phyloP scores from a whole-genome alignment of 2,888 invertebrate genomes.

The Ptycholaimellus sp. region DNA sequence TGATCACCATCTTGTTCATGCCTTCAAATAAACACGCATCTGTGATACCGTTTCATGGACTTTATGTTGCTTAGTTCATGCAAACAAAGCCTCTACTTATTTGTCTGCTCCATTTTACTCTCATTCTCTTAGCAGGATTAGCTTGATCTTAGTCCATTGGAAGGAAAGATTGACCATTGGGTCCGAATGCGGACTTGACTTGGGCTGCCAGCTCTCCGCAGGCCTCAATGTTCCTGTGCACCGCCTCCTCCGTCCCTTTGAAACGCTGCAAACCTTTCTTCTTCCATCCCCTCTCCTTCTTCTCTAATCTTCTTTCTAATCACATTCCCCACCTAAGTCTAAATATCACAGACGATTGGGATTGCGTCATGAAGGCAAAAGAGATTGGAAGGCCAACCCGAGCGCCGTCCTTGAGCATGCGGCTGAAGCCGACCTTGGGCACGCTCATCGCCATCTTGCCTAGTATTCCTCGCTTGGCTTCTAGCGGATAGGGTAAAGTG shows the following conservation, averaged over 20 bases:
- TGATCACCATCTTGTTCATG: conserved; percentile 92
- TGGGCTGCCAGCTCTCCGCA: conserved; percentile 84
- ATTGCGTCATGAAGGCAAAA: background rate
- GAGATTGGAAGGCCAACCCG: conserved; percentile 9
- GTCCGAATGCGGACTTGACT: conserved; percentile 80
- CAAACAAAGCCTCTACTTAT: conserved; percentile 1
- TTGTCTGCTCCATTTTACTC: too few relatives aligned
- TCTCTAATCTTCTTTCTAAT: too few relatives aligned
- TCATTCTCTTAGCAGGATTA: too few relatives aligned
- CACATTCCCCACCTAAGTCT: too few relatives aligned
- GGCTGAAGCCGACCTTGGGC: conserved; percentile 21
- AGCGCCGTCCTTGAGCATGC: conserved; percentile 24
- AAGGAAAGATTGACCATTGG: conserved; percentile 66
- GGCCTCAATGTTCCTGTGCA: conserved; percentile 70
- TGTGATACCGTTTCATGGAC: too few relatives aligned
- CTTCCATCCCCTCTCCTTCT: too few relatives aligned
- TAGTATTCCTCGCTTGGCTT: too few relatives aligned
- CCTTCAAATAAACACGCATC: conserved; percentile 20
- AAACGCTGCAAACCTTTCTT: conserved; percentile 39
- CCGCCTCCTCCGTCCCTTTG: conserved; percentile 87
- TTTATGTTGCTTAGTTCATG: background rate
- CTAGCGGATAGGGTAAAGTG: too few relatives aligned
- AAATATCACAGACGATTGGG: too few relatives aligned
- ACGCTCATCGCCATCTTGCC: conserved; percentile 18
- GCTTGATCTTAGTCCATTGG: too few relatives aligned